Percentiles rank a stretch among this genome's conserved stretches.
These are phyloP conservation scores for Danionella dracula DNA, from an alignment of 2,797 vertebrate species.

Conservation along the genomic window DNA sequence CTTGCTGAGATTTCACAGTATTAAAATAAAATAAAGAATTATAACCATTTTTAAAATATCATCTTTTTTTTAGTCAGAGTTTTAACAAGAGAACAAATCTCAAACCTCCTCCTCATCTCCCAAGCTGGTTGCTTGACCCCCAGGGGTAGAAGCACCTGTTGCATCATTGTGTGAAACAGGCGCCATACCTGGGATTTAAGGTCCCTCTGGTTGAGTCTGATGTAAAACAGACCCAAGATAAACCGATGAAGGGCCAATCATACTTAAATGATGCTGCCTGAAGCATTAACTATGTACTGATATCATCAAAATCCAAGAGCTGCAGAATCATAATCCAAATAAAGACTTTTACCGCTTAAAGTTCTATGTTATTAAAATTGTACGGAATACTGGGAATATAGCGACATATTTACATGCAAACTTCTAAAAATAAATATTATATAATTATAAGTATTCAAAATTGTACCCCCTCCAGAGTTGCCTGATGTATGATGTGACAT, in stretches of 20 bases:
- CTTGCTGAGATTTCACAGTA: too few species aligned
- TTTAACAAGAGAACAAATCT: background rate
- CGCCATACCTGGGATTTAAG: background rate
- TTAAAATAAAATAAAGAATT: too few species aligned
- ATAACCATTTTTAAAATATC: too few species aligned
- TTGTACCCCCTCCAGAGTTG: too few species aligned
- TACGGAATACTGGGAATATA: too few species aligned
- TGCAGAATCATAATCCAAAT: constrained; percentile 2
- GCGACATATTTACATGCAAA: too few species aligned
- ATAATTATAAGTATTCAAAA: too few species aligned
- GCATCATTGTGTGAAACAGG: constrained; percentile 20
- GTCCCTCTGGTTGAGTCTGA: background rate
- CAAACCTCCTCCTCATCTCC: background rate
- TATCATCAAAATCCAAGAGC: background rate
- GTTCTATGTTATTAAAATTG: too few species aligned
- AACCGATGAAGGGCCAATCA: background rate
- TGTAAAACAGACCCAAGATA: background rate
- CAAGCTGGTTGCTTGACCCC: background rate
- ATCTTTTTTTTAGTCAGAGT: background rate
- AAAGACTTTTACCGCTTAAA: too few species aligned
- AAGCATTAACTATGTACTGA: background rate
- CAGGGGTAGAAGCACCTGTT: constrained; percentile 45
- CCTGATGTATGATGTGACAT: too few species aligned
- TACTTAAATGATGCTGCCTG: too few species aligned
- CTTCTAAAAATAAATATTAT: too few species aligned